Evolutionary conservation across 30 jellyfish, hydroid and myxozoan species (phyloP).

Genomic region (Aurelia aurita complex sp. Pacific): DNA sequence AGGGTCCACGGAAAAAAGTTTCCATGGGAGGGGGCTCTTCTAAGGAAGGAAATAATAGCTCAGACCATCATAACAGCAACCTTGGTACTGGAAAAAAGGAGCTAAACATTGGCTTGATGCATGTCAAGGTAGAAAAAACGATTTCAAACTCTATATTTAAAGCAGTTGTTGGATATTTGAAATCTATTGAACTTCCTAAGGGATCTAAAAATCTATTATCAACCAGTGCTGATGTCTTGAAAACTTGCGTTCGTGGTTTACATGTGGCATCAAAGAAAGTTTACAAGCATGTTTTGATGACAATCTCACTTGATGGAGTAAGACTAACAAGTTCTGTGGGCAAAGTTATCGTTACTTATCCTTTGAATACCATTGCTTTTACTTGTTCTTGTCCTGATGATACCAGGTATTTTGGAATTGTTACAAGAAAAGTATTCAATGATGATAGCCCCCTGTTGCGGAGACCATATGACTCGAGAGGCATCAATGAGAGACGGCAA

Average conservation of each 20-base stretch:
- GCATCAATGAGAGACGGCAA: background rate
- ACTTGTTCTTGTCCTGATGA: slow-evolving; percentile 81
- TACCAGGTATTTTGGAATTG: slow-evolving; percentile 76
- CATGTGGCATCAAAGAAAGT: slow-evolving; percentile 37
- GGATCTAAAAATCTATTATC: slow-evolving; percentile 35
- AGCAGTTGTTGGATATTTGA: slow-evolving; percentile 59
- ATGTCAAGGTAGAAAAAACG: no score
- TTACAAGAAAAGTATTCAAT: slow-evolving; percentile 55
- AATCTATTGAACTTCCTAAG: slow-evolving; percentile 81
- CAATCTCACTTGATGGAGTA: slow-evolving; percentile 60
- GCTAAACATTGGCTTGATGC: no score
- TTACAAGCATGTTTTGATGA: slow-evolving; percentile 37
- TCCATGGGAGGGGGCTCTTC: background rate
- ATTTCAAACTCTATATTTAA: background rate
- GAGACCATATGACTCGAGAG: slow-evolving; percentile 6
- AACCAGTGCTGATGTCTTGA: slow-evolving; percentile 63
- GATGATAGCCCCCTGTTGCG: slow-evolving; percentile 22
- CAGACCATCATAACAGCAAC: background rate
- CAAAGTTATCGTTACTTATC: slow-evolving; percentile 59
- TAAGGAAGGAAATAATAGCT: no score
- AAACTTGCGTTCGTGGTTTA: slow-evolving; percentile 46
- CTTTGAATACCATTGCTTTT: slow-evolving; percentile 64
- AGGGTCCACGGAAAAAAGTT: no score
- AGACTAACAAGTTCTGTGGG: slow-evolving; percentile 35
- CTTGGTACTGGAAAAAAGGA: no score